Evolutionary conservation across 1,140 invertebrate genomes (phyloP), one percentile per base, ranked within the genome.

Genomic region (Drosophila eugracilis): DNA sequence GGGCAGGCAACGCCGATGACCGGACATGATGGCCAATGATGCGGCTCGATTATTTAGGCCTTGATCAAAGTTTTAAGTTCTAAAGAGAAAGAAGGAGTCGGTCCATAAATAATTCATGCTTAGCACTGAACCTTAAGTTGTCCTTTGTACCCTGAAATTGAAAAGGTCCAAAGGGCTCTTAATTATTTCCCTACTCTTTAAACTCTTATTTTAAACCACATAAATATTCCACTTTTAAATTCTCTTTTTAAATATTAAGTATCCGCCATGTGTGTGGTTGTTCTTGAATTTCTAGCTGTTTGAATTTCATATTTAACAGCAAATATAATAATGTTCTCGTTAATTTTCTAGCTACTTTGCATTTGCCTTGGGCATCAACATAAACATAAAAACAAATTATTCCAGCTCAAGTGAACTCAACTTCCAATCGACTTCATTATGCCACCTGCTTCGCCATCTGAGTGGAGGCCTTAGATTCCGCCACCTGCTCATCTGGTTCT

Each of bases 351-450:
- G 36, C 19, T 55, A 39, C 41, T 69, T 41, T 54, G 60, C 48
- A 53, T 44, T 12, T 30, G 21, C 30, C 62, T 3, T 0, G 15
- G 26, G 37, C 21, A 36, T 28, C 15, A 69, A 57, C 65, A 57
- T 41, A 44, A 67, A 53, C 65, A 69, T 69, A 52, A 52, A 66
- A 66, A 39, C 45, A 67, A 69, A 69, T 69, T 67, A 67, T 69
- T 67, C 37, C 62, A 19, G 58, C 60, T 65, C 60, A 62, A 65
- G 60, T 62, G 60, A 62, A 65, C 57, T 65, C 57, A 69, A 67
- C 65, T 69, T 69, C 62, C 65, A 67, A 69, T 69, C 65, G 65
- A 69, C 65, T 69, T 53, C 65, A 69, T 69, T 67, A 67, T 67
- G 60, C 58, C 65, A 67, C 63, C 63, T 67, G 60, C 60, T 67